A percentile compares a stretch with the other conserved stretches of the same genome.
Evolutionary conservation across 2,888 invertebrate genomes (phyloP).

Genomic region (Rhaphigaster nebulosa): DNA sequence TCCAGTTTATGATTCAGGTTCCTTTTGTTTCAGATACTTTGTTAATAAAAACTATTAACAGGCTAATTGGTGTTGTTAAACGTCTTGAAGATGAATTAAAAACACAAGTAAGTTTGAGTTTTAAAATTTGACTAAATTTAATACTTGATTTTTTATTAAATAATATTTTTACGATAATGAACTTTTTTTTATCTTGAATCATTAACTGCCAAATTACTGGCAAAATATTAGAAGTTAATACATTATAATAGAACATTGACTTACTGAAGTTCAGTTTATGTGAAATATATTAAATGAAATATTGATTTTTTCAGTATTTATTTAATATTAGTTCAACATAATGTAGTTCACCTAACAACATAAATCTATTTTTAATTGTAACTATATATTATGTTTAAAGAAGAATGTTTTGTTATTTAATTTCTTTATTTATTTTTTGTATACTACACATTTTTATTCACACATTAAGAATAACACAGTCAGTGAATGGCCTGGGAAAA

Average conservation of each 20-base stretch:
- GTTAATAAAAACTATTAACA: slow-evolving; percentile 77
- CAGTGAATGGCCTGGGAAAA: no score
- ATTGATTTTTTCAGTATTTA: neutral
- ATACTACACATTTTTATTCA: no score
- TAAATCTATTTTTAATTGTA: no score
- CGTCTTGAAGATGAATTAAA: slow-evolving; percentile 79
- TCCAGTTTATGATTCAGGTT: neutral
- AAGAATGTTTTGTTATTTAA: no score
- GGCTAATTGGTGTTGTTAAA: slow-evolving; percentile 78
- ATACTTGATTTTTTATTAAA: neutral
- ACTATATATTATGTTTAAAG: no score
- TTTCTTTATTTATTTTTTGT: no score
- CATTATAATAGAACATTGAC: neutral
- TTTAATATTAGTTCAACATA: neutral
- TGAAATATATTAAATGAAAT: neutral
- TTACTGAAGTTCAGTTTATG: no score
- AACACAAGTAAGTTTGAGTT: slow-evolving; percentile 71
- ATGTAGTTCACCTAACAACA: no score
- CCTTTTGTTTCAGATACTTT: slow-evolving; percentile 70
- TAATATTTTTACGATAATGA: neutral
- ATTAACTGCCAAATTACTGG: neutral
- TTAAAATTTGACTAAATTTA: neutral
- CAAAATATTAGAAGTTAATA: neutral
- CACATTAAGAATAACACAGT: no score
- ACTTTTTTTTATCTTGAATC: neutral